These are phyloP conservation scores for Orchestia grillus DNA, from an alignment of 1,140 invertebrate species.

Conservation along the genomic window DNA sequence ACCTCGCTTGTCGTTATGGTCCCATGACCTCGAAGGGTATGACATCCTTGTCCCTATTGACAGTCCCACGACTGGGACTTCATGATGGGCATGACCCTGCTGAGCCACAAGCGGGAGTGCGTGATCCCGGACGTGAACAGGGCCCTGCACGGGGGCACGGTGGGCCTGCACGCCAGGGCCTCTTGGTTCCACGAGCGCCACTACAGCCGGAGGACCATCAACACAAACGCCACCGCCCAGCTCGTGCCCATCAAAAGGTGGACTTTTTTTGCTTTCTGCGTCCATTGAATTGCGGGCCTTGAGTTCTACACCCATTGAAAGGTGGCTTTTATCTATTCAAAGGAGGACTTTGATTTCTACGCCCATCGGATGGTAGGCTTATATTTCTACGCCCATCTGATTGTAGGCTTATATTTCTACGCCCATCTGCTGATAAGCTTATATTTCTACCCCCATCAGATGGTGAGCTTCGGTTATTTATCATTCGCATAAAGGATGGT, in stretches of 20 bases:
- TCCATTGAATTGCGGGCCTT: neutral
- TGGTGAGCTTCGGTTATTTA: neutral
- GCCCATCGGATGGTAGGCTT: neutral
- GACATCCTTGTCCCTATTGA: neutral
- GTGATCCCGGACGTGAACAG: conserved; percentile 60
- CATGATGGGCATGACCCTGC: conserved; percentile 58
- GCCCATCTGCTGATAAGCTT: neutral
- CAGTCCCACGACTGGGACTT: conserved; percentile 63
- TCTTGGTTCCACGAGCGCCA: conserved; percentile 56
- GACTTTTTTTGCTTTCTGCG: neutral
- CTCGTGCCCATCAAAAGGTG: neutral
- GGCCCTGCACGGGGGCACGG: conserved; percentile 59
- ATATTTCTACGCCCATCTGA: neutral
- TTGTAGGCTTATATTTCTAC: neutral
- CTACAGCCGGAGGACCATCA: conserved; percentile 19
- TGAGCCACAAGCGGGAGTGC: conserved; percentile 56
- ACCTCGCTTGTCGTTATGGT: no score
- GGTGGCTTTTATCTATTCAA: neutral
- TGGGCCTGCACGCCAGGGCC: conserved; percentile 52
- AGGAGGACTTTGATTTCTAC: neutral
- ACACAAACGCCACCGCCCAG: neutral
- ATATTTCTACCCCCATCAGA: neutral
- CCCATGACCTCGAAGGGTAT: no score
- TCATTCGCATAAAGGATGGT: neutral
- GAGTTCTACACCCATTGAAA: neutral